Conservation (phyloP, 2,797 vertebrate genomes). For the Betta splendens region DNA sequence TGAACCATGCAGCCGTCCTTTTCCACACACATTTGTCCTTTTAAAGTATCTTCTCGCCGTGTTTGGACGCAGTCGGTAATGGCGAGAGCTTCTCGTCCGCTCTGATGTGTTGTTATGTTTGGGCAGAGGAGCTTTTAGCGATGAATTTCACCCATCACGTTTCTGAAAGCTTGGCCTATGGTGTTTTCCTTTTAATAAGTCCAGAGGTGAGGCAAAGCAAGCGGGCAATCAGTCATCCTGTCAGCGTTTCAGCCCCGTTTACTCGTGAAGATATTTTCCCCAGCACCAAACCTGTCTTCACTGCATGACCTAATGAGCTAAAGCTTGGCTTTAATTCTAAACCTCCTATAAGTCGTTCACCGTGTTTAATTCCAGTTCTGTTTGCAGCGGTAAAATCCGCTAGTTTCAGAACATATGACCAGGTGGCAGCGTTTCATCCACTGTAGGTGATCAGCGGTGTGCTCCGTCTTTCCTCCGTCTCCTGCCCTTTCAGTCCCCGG, state of each 20-base stretch:
- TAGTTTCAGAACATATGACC: conserved; percentile 12
- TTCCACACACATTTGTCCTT: conserved; percentile 49
- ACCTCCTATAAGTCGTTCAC: too few relatives aligned
- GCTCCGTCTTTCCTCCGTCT: conserved; percentile 20
- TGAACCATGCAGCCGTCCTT: conserved; percentile 58
- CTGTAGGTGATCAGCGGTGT: background rate
- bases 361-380: background rate
- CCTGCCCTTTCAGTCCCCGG: conserved; percentile 31
- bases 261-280: conserved; percentile 62
- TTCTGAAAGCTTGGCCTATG: conserved; percentile 58
- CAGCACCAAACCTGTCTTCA: conserved; percentile 34
- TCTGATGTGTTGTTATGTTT: conserved; percentile 66
- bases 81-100: conserved; percentile 53
- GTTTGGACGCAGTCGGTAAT: conserved; percentile 62
- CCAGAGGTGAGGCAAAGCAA: conserved; percentile 75
- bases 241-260: conserved; percentile 51
- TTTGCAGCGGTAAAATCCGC: background rate
- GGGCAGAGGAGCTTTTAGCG: conserved; percentile 67
- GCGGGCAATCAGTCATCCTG: conserved; percentile 74
- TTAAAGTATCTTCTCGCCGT: conserved; percentile 61
- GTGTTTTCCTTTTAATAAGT: conserved; percentile 82
- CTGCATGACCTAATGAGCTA: conserved; percentile 22
- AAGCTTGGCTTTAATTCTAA: too few relatives aligned
- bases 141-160: conserved; percentile 75
- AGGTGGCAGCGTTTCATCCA: background rate